Evolutionary conservation across 2,888 invertebrate genomes (phyloP), one percentile per base, ranked within the genome.

Genomic region (Synergus japonicus): DNA sequence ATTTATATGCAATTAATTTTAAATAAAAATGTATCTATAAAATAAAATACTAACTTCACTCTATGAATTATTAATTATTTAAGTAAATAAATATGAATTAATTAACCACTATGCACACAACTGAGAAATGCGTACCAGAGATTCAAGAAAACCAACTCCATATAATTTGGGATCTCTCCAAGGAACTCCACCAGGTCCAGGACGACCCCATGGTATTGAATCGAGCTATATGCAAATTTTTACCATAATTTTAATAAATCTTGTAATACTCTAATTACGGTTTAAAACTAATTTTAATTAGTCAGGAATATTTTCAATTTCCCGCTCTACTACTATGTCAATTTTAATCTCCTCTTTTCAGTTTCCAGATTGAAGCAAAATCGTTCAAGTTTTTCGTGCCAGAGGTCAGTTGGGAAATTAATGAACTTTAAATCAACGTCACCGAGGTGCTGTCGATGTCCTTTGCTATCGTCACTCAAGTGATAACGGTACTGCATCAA

Each of bases 151-250:
- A 92, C 95, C 94, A 86, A 94, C 92, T 88, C 96, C 96, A 88
- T 96, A 93, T 89, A 95, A 93, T 88, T 95, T 94, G 82, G 96
- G 96, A 92, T 95, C 95, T 89, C 96, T 94, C 96, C 96, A 96
- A 84, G 94, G 94, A 78, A 93, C 93, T 83, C 96, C 96, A 78
- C 96, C 96, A 69, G 96, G 96, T 83, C 96, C 95, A 29, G 94
- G 94, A 87, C 93, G 94, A 80, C 95, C 95, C 95, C 95, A 96
- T 43, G 95, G 95, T 93, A 93, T 49, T 92, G 92, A 90, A 93
- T 90, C 92, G 83, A 85, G 81, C 87, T 87, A 46, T 46, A 46
- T 46, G 18, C n/a, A 18, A 58, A 58, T 18, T 54, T 29, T 63
- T 49, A 67, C 63, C 69, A 69, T 67, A 44, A 67, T 67, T 66